These are phyloP conservation scores for Neopelma chrysocephalum DNA, from an alignment of 2,797 vertebrate species.

Conservation along the genomic window DNA sequence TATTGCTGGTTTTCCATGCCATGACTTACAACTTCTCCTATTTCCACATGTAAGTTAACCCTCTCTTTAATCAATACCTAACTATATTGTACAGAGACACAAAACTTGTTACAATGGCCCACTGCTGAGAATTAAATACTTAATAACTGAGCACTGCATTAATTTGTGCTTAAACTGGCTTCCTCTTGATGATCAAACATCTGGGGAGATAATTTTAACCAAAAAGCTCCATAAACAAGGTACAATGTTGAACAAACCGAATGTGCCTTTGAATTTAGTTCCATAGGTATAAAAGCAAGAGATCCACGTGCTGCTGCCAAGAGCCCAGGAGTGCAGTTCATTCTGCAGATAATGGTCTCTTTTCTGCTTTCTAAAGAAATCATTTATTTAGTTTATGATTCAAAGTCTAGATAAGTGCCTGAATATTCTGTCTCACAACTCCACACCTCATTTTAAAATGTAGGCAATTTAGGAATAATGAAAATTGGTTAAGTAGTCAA, in stretches of 20 bases:
- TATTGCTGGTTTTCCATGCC: neutral
- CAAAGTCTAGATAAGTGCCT: slow-evolving; percentile 36
- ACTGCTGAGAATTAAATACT: slow-evolving; percentile 69
- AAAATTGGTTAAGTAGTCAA: slow-evolving; percentile 15
- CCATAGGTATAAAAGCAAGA: slow-evolving; percentile 26
- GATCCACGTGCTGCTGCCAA: neutral
- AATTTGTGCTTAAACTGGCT: slow-evolving; percentile 68
- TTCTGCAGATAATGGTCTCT: slow-evolving; percentile 24
- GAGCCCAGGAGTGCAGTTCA: slow-evolving; percentile 1
- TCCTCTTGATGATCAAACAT: slow-evolving; percentile 68
- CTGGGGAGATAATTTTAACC: slow-evolving; percentile 70
- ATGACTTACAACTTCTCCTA: neutral
- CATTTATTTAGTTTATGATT: slow-evolving; percentile 37
- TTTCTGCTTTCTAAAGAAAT: slow-evolving; percentile 26
- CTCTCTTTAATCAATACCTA: slow-evolving; percentile 34
- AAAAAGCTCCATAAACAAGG: slow-evolving; percentile 64
- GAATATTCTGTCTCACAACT: slow-evolving; percentile 13
- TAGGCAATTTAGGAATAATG: slow-evolving; percentile 43
- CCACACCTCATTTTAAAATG: slow-evolving; percentile 52
- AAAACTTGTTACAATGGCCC: slow-evolving; percentile 4
- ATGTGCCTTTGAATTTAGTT: slow-evolving; percentile 28
- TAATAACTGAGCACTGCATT: slow-evolving; percentile 65
- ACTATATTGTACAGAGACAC: neutral
- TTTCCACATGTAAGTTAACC: neutral
- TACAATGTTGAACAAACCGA: slow-evolving; percentile 50